Conservation (phyloP, 2,888 invertebrate genomes). For the Horisme vitalbata region DNA sequence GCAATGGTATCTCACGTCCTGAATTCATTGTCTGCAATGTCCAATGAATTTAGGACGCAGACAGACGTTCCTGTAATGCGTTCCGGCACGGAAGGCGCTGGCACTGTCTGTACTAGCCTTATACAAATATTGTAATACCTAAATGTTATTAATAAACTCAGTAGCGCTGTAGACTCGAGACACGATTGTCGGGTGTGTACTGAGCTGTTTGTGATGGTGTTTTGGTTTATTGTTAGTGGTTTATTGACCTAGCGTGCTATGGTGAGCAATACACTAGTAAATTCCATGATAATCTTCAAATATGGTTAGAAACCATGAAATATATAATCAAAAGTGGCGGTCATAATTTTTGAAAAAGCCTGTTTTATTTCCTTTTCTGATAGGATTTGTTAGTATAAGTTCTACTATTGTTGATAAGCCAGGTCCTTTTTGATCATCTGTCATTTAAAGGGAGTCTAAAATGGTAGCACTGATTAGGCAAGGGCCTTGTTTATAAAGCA, state of each 20-base stretch:
- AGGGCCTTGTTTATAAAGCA: no score
- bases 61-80: conserved; percentile 16
- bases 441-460: no score
- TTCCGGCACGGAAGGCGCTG: conserved; percentile 16
- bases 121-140: conserved; percentile 67
- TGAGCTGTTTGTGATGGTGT: conserved; percentile 23
- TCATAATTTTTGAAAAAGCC: no score
- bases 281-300: no score
- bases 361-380: no score
- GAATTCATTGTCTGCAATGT: not conserved
- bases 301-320: no score
- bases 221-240: conserved; percentile 9
- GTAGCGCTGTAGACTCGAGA: conserved; percentile 52
- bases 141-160: conserved; percentile 78
- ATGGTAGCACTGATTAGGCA: no score
- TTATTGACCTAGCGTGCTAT: not conserved
- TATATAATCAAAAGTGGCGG: no score
- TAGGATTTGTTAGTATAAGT: no score
- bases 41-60: conserved; percentile 16
- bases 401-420: no score
- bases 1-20: conserved; percentile 1
- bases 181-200: conserved; percentile 30
- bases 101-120: conserved; percentile 13
- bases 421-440: no score
- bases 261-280: no score